Percentiles rank a stretch among this genome's conserved stretches.
Conservation (phyloP, 2,113 vertebrate genomes). For the Triplophysa rosa region DNA sequence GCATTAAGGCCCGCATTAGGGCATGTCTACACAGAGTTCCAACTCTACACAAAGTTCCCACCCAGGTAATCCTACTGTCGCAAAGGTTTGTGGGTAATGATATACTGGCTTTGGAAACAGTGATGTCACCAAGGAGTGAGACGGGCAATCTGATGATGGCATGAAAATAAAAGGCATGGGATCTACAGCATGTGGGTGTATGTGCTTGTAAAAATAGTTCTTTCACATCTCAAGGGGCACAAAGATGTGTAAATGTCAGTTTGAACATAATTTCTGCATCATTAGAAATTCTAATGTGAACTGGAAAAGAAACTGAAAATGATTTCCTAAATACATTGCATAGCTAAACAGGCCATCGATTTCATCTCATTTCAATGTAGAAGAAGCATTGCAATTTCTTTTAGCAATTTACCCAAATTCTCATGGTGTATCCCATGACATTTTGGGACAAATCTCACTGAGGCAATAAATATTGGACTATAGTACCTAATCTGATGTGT, state of each 20-base stretch:
- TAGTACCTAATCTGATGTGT: conserved; percentile 37
- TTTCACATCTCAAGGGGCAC: no score
- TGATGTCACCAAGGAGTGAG: conserved; percentile 61
- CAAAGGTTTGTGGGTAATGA: conserved; percentile 62
- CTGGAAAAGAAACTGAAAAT: no score
- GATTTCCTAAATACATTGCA: no score
- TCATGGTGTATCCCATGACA: conserved; percentile 35
- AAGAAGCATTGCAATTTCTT: no score
- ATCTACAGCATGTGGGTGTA: conserved; percentile 18
- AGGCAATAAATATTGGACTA: conserved; percentile 48
- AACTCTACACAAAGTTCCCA: conserved; percentile 55
- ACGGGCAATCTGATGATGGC: conserved; percentile 44
- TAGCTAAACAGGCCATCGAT: no score
- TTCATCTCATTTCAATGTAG: no score
- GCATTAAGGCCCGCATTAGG: conserved; percentile 28
- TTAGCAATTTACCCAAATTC: background rate
- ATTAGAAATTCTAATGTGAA: no score
- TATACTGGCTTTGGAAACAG: conserved; percentile 67
- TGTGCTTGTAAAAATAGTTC: background rate
- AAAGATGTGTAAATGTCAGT: no score
- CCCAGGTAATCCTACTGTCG: conserved; percentile 65
- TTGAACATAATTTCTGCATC: no score
- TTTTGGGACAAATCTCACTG: conserved; percentile 34
- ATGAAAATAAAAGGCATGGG: conserved; percentile 36
- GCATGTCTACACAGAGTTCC: conserved; percentile 48